These are phyloP conservation scores for Melierax canorus DNA, from an alignment of 2,113 vertebrate species.

Conservation along the genomic window DNA sequence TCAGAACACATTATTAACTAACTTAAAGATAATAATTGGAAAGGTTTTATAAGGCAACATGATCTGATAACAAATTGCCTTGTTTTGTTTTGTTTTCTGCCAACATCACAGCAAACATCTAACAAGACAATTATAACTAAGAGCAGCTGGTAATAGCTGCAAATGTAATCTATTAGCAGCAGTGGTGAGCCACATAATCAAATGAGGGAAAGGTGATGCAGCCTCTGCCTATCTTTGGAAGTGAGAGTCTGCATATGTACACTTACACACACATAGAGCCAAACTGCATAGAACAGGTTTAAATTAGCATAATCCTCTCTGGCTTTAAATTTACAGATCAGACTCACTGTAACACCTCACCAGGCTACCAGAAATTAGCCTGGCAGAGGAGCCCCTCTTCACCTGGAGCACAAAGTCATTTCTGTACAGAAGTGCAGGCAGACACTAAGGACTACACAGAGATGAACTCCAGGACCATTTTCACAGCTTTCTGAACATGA, in stretches of 20 bases:
- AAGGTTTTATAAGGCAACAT: neutral
- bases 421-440: neutral
- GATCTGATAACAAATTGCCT: neutral
- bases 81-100: neutral
- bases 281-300: neutral
- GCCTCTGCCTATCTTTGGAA: neutral
- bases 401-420: neutral
- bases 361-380: neutral
- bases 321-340: neutral
- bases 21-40: neutral
- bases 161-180: neutral
- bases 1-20: neutral
- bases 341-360: rapidly evolving
- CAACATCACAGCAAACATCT: neutral
- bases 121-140: neutral
- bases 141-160: neutral
- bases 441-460: too few species aligned
- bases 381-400: neutral
- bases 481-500: neutral
- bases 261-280: neutral
- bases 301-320: neutral
- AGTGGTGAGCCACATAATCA: neutral
- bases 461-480: neutral
- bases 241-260: neutral
- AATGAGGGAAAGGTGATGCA: neutral